A percentile compares a stretch with the other conserved stretches of the same genome.
phyloP scores from a whole-genome alignment of 2,888 invertebrate species.

The Brachylomia viminalis region DNA sequence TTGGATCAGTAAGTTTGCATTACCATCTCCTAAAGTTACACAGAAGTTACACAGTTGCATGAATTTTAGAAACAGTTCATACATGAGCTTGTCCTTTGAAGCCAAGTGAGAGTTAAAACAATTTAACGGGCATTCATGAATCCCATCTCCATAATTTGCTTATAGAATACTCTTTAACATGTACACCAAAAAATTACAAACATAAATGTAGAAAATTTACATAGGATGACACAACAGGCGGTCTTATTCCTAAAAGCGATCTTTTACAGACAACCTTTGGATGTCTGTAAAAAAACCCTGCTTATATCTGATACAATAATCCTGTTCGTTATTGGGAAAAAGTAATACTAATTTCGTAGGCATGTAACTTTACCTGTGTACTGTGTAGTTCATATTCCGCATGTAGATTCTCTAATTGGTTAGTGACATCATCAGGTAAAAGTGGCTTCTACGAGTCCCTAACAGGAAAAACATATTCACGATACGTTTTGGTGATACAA shows the following conservation, averaged over 20 bases:
- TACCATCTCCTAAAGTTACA: neutral
- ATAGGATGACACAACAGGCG: too few species aligned
- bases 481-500: neutral
- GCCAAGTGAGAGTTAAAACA: neutral
- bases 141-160: neutral
- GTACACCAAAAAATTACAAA: too few species aligned
- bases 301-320: neutral
- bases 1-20: neutral
- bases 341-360: neutral
- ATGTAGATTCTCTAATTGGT: neutral
- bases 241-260: too few species aligned
- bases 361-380: neutral
- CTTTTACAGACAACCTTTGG: too few species aligned
- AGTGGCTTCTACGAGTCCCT: neutral
- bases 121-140: neutral
- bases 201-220: too few species aligned
- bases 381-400: neutral
- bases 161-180: too few species aligned
- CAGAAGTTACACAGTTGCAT: neutral
- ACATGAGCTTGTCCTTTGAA: neutral
- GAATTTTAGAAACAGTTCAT: neutral
- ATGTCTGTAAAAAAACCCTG: too few species aligned
- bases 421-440: constrained; percentile 31
- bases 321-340: neutral
- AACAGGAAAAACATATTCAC: neutral